A percentile compares a stretch with the other conserved stretches of the same genome.
Conservation (phyloP, 2,888 invertebrate genomes). For the Dynastes hyllus region DNA sequence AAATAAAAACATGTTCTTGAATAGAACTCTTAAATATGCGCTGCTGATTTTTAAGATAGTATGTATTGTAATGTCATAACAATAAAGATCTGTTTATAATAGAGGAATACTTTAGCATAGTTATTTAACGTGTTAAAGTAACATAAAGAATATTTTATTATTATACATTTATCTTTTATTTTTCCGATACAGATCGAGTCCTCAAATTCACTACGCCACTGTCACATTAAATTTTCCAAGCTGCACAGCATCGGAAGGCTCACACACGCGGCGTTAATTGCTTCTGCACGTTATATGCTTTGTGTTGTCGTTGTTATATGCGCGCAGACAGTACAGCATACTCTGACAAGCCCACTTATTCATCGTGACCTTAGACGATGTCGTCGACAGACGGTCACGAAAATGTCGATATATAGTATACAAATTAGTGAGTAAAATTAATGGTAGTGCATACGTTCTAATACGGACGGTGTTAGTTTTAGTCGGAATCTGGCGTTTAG, state of each 20-base stretch:
- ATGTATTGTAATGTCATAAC: too few species aligned
- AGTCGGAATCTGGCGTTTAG: not conserved
- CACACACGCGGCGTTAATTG: constrained; percentile 60
- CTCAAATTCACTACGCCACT: constrained; percentile 1
- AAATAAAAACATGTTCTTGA: too few species aligned
- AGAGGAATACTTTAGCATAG: too few species aligned
- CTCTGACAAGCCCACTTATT: constrained; percentile 57
- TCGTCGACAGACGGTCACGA: not conserved
- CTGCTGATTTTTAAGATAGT: too few species aligned
- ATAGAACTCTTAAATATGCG: too few species aligned
- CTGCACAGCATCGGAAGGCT: not conserved
- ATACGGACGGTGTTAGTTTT: not conserved
- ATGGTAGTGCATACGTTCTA: constrained; percentile 3
- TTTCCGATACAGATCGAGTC: not conserved
- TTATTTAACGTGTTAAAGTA: too few species aligned
- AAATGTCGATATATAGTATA: not conserved
- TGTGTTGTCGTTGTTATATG: not conserved
- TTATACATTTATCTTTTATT: too few species aligned
- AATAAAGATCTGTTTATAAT: too few species aligned
- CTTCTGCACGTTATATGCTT: constrained; percentile 58
- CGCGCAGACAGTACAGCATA: constrained; percentile 38
- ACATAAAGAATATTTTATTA: too few species aligned
- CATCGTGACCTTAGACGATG: constrained; percentile 55
- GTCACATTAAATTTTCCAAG: not conserved
- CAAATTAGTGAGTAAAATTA: constrained; percentile 26